Percentiles rank a stretch among this genome's conserved stretches.
These are phyloP conservation scores for Ganaspis sp. DNA, from an alignment of 1,140 invertebrate genomes.

Conservation along the genomic window DNA sequence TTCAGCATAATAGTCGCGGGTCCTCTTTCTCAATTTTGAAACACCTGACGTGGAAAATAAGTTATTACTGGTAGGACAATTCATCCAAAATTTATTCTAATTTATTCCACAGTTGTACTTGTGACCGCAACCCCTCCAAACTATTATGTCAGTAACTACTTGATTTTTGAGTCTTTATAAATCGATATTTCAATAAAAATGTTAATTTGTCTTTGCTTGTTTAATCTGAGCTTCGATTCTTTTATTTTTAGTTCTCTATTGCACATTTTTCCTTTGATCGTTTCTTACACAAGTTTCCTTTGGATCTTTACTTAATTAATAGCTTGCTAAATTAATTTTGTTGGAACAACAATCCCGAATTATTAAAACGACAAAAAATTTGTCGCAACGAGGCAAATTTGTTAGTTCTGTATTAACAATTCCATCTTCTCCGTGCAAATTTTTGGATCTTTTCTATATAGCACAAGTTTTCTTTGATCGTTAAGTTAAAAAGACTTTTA, in stretches of 20 bases:
- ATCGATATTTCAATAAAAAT: slow-evolving; percentile 19
- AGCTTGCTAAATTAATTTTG: too few relatives aligned
- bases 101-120: slow-evolving; percentile 16
- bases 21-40: background rate
- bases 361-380: too few relatives aligned
- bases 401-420: too few relatives aligned
- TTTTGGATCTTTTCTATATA: too few relatives aligned
- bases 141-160: slow-evolving; percentile 12
- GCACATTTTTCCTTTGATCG: background rate
- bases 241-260: background rate
- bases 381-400: too few relatives aligned
- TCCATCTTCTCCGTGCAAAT: too few relatives aligned
- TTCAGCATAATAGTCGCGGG: slow-evolving; percentile 2
- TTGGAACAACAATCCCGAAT: too few relatives aligned
- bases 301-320: too few relatives aligned
- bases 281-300: background rate
- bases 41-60: slow-evolving; percentile 26
- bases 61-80: slow-evolving; percentile 29
- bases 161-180: background rate
- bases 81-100: slow-evolving; percentile 12
- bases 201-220: background rate
- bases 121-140: background rate
- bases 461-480: too few relatives aligned
- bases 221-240: background rate
- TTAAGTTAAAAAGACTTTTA: too few relatives aligned